phyloP scores from a whole-genome alignment of 2,113 vertebrate species.

The Datnioides undecimradiatus region DNA sequence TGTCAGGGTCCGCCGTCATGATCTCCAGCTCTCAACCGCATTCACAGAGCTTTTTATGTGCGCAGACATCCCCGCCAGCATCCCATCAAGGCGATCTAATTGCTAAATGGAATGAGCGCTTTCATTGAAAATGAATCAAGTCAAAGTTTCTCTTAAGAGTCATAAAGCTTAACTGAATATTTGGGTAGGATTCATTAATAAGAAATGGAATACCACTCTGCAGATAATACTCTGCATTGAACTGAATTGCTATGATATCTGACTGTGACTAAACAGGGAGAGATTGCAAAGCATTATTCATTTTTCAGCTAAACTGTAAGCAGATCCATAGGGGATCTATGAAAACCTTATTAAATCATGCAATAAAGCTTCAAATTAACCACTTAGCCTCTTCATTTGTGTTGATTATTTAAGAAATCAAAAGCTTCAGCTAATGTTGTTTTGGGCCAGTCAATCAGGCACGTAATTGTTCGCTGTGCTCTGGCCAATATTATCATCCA shows the following conservation, averaged over 20 bases:
- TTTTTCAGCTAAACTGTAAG: conserved; percentile 31
- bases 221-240: conserved; percentile 16
- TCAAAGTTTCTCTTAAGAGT: conserved; percentile 58
- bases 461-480: conserved; percentile 51
- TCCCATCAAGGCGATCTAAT: conserved; percentile 45
- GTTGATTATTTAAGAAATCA: conserved; percentile 63
- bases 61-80: conserved; percentile 4
- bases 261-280: conserved; percentile 51
- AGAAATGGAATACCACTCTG: conserved; percentile 38
- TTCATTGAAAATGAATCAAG: conserved; percentile 52
- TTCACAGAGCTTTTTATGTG: conserved; percentile 38
- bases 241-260: conserved; percentile 30
- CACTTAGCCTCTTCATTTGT: conserved; percentile 53
- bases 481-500: conserved; percentile 36
- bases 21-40: conserved; percentile 35
- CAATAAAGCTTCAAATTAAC: conserved; percentile 58
- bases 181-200: conserved; percentile 41
- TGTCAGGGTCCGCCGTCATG: conserved; percentile 36
- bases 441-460: conserved; percentile 53
- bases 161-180: conserved; percentile 46
- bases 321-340: conserved; percentile 59
- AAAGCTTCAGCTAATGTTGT: conserved; percentile 59
- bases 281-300: conserved; percentile 54
- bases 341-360: conserved; percentile 66
- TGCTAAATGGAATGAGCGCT: conserved; percentile 51